A percentile compares a stretch with the other conserved stretches of the same genome.
phyloP scores from a whole-genome alignment of 1,140 invertebrate genomes.

The Macrobrachium nipponense region DNA sequence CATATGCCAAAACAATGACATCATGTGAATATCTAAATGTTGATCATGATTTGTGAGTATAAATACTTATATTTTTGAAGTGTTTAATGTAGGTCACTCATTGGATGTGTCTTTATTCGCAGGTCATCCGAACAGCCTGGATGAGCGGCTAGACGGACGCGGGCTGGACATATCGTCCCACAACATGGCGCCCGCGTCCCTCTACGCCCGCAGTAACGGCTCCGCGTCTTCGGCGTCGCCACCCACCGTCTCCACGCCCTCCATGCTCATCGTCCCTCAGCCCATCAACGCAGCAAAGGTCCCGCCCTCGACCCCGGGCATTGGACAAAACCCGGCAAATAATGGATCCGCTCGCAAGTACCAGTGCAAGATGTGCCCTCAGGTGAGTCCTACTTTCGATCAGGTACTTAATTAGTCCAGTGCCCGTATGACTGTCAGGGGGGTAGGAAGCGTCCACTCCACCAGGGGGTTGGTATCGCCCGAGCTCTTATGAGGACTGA shows the following conservation, averaged over 20 bases:
- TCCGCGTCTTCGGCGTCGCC: constrained; percentile 71
- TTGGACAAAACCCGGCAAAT: constrained; percentile 63
- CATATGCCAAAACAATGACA: too few relatives aligned
- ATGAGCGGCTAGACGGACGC: constrained; percentile 48
- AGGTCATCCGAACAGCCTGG: constrained; percentile 50
- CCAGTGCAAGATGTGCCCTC: constrained; percentile 98
- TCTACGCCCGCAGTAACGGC: constrained; percentile 69
- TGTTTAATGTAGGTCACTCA: not conserved
- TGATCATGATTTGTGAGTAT: not conserved
- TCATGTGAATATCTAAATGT: too few relatives aligned
- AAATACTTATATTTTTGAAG: not conserved
- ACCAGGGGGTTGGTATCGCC: too few relatives aligned
- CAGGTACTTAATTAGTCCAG: not conserved
- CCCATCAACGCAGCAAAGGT: constrained; percentile 86
- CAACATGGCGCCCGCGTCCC: constrained; percentile 62
- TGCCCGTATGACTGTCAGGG: too few relatives aligned
- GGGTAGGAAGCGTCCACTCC: too few relatives aligned
- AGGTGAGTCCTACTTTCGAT: constrained; percentile 77
- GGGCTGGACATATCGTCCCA: constrained; percentile 44
- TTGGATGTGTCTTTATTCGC: not conserved
- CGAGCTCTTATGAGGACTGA: too few relatives aligned
- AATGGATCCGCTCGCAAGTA: constrained; percentile 78
- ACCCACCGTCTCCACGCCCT: constrained; percentile 70
- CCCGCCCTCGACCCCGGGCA: constrained; percentile 65
- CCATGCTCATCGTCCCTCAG: constrained; percentile 89